Base-by-base conservation (phyloP, 2,113 vertebrate genomes). In the Oreochromis niloticus region DNA sequence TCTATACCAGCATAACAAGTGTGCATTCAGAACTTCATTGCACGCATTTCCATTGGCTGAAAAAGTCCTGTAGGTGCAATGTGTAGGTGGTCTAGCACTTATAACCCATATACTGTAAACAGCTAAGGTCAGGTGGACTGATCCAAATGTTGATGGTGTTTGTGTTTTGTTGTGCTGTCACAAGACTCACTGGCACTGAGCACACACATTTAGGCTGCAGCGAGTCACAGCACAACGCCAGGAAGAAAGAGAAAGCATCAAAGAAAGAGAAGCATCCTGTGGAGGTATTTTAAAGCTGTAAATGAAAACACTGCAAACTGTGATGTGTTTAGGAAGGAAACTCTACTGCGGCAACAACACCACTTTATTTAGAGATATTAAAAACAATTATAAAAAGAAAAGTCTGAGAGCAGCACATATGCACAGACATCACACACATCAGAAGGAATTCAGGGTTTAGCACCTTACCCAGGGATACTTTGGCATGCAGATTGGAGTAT, bases 201-300 rank as follows among this genome's bases (percentile, higher is more conserved):
- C 36, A 71, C 36, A 71, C 39, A 71, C 66, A 27, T 71, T 0
- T 71, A 71, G 66, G 66, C 13, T 71, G 1, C 13, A 71, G 7
- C 6, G 39, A 71, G 66, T 43, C 13, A 27, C 39, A 0, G 66
- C 66, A 71, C 11, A 30, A 32, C 2, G 57, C 0, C 56, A 30
- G 27, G n/a, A 55, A 55, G n/a, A 22, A 55, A 55, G n/a, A 54
- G 52, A 54, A 54, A 54, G 19, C 52, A 54, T 54, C 52, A 22
- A 54, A 54, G 52, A 59, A 71, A 71, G 39, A 71, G 22, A 43
- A 46, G 39, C 39, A 46, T 71, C 66, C 39, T 46, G 39, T 71
- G 66, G n/a, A 71, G 14, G 39, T 41, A 71, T 46, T 71, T 71
- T 46, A 71, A 22, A 43, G 66, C n/a, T 71, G 66, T 71, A 43